phyloP scores from a whole-genome alignment of 2,888 invertebrate species.

The Lochmaea crataegi region DNA sequence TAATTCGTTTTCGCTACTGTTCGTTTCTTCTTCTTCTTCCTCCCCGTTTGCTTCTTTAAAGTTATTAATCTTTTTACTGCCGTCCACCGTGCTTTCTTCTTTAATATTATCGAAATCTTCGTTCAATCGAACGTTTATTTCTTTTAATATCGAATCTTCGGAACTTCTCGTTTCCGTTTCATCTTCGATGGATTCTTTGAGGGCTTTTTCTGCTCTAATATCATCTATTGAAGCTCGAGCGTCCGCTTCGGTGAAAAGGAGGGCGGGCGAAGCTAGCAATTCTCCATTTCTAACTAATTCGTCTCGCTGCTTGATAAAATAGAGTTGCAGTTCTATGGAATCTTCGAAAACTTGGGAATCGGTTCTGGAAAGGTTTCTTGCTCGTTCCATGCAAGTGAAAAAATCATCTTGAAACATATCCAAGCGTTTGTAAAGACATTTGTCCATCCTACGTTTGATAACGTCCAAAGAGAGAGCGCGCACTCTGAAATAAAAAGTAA shows the following conservation, averaged over 20 bases:
- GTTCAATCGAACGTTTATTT: constrained; percentile 40
- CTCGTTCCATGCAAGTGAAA: constrained; percentile 91
- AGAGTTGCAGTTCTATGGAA: constrained; percentile 91
- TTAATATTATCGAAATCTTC: constrained; percentile 15
- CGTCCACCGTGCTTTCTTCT: constrained; percentile 7
- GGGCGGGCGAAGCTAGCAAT: constrained; percentile 87
- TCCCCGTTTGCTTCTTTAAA: constrained; percentile 10
- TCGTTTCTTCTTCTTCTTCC: constrained; percentile 4
- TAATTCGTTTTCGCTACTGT: not conserved
- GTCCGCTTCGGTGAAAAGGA: constrained; percentile 82
- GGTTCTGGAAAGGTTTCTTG: constrained; percentile 86
- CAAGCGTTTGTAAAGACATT: constrained; percentile 90
- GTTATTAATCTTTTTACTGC: not conserved
- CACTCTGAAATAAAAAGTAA: constrained; percentile 67
- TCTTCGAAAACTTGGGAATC: constrained; percentile 96
- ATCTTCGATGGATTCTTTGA: constrained; percentile 83
- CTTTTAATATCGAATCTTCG: constrained; percentile 62
- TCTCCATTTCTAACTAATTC: constrained; percentile 80
- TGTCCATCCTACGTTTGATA: constrained; percentile 91
- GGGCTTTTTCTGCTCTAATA: constrained; percentile 79
- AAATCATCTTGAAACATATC: constrained; percentile 98
- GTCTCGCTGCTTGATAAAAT: constrained; percentile 84
- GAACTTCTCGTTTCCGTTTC: constrained; percentile 73
- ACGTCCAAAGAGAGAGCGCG: constrained; percentile 91
- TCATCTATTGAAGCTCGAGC: constrained; percentile 81